A percentile compares a stretch with the other conserved stretches of the same genome.
Conservation (phyloP, 2,113 vertebrate species). For the Salminus brasiliensis region DNA sequence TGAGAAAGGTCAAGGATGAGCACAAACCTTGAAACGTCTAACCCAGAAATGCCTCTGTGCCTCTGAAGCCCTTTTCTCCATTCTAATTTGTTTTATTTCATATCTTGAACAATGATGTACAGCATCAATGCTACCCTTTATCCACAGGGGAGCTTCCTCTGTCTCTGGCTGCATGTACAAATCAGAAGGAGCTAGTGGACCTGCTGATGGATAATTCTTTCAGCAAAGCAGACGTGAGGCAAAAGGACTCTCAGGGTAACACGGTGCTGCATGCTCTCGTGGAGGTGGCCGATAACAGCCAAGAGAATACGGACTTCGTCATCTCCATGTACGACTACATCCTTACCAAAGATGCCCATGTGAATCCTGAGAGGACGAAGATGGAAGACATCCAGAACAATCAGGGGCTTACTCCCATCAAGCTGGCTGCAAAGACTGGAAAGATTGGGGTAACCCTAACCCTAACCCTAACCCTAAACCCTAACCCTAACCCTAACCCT, state of each 20-base stretch:
- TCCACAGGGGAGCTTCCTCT: slow-evolving; percentile 89
- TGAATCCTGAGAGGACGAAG: slow-evolving; percentile 77
- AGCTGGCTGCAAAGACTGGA: slow-evolving; percentile 88
- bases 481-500: no score
- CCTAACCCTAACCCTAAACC: no score
- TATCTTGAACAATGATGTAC: no score
- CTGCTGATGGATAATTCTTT: slow-evolving; percentile 86
- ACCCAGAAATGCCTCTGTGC: no score
- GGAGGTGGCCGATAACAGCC: slow-evolving; percentile 85
- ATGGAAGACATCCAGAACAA: slow-evolving; percentile 88
- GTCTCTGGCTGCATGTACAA: slow-evolving; percentile 93
- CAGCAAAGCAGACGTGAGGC: slow-evolving; percentile 71
- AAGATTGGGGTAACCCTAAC: slow-evolving; percentile 91
- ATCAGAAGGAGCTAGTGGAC: slow-evolving; percentile 88
- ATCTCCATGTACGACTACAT: slow-evolving; percentile 90
- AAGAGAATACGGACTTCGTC: slow-evolving; percentile 89
- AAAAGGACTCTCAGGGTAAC: slow-evolving; percentile 87
- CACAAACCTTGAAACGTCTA: no score
- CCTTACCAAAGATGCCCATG: slow-evolving; percentile 78
- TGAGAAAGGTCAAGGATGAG: no score
- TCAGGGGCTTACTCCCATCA: slow-evolving; percentile 84
- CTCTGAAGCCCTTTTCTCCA: no score
- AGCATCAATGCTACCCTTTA: not conserved
- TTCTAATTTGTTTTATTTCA: no score
- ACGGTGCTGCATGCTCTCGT: slow-evolving; percentile 90